These are phyloP conservation scores for Alectura lathami DNA, from an alignment of 2,113 vertebrate genomes.

Conservation along the genomic window DNA sequence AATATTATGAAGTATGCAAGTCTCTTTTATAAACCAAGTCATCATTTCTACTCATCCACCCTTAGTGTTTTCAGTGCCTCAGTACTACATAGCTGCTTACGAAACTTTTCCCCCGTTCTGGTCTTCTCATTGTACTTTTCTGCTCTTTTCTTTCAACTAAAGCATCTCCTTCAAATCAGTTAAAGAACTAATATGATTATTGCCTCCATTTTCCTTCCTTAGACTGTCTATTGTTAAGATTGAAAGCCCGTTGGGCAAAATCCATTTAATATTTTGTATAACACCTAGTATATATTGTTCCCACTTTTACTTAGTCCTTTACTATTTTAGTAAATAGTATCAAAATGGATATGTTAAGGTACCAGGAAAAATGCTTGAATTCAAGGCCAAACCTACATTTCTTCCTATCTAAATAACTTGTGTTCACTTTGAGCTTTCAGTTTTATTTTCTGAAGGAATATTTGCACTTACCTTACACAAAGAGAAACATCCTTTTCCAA, in stretches of 20 bases:
- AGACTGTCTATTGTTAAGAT: background rate
- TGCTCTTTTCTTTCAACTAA: background rate
- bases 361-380: background rate
- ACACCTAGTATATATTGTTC: background rate
- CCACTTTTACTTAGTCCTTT: background rate
- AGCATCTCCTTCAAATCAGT: background rate
- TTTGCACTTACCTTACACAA: background rate
- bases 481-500: background rate
- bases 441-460: background rate
- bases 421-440: background rate
- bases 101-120: background rate
- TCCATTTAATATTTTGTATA: background rate
- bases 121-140: background rate
- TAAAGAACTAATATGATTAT: background rate
- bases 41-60: background rate
- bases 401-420: background rate
- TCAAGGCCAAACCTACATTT: background rate
- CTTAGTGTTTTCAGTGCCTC: background rate
- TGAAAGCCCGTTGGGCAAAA: background rate
- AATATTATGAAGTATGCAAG: rapidly evolving
- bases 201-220: background rate
- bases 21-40: background rate
- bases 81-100: background rate
- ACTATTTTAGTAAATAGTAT: background rate
- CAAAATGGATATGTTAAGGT: background rate